These are phyloP conservation scores for Periphyllus acericola DNA, from an alignment of 2,888 invertebrate species.

Conservation along the genomic window DNA sequence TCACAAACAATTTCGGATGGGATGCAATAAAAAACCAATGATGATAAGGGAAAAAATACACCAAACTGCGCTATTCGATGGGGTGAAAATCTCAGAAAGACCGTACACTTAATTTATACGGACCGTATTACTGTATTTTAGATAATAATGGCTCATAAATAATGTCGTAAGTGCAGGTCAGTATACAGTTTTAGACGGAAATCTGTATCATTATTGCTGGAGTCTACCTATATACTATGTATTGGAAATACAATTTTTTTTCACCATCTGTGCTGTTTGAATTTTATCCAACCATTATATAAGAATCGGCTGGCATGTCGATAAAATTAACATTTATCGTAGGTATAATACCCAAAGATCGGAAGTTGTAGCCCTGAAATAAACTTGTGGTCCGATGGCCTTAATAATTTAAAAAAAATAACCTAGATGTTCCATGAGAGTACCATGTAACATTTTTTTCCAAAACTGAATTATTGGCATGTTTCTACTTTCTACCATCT, in stretches of 20 bases:
- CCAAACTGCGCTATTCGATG: neutral
- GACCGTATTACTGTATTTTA: constrained; percentile 7
- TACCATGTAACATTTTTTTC: too few species aligned
- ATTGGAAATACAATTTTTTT: neutral
- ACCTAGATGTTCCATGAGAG: too few species aligned
- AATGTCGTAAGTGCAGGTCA: constrained; percentile 25
- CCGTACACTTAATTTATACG: neutral
- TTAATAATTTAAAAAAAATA: too few species aligned
- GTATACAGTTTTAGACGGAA: neutral
- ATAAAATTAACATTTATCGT: neutral
- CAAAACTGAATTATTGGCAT: too few species aligned
- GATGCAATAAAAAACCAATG: constrained; percentile 16
- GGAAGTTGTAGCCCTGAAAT: too few species aligned
- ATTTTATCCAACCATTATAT: neutral
- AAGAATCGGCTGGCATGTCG: neutral
- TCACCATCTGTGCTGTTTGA: neutral
- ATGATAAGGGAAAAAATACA: constrained; percentile 8
- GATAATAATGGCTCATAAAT: constrained; percentile 40
- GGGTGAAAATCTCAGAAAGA: neutral
- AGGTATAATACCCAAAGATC: too few species aligned
- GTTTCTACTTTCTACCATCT: too few species aligned
- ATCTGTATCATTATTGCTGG: neutral
- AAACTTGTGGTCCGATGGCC: too few species aligned
- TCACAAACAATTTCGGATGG: constrained; percentile 20
- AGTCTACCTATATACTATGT: neutral